Percentiles rank a stretch among this genome's conserved stretches.
phyloP scores from a whole-genome alignment of 2,113 vertebrate genomes.

The Acinonyx jubatus region DNA sequence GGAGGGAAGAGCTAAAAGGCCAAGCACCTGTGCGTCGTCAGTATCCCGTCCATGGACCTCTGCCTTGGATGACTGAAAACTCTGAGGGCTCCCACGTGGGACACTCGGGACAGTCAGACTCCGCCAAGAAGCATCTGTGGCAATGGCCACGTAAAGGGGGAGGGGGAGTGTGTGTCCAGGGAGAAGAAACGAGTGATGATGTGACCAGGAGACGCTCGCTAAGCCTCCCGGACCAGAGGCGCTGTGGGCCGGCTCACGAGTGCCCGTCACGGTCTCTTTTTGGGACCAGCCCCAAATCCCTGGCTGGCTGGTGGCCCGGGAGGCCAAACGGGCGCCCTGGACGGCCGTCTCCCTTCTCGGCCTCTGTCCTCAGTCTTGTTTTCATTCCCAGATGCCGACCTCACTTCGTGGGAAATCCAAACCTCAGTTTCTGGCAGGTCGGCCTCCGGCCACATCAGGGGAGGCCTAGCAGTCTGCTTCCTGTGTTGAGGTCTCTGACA shows the following conservation, averaged over 20 bases:
- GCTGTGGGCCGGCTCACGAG: background rate
- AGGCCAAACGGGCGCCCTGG: accelerated
- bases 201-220: accelerated
- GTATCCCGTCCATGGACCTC: background rate
- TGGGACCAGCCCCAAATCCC: accelerated
- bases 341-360: background rate
- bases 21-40: accelerated
- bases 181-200: accelerated
- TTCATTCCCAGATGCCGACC: background rate
- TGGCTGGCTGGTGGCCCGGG: accelerated
- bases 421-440: accelerated
- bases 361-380: accelerated
- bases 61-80: background rate
- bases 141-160: accelerated
- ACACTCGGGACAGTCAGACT: background rate
- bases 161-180: background rate
- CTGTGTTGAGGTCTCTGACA: background rate
- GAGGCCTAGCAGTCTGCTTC: background rate
- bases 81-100: background rate
- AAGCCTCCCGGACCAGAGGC: background rate
- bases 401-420: background rate
- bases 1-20: accelerated
- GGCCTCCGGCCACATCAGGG: background rate
- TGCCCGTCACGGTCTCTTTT: background rate
- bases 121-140: accelerated